Evolutionary conservation across 2,888 invertebrate genomes (phyloP), one percentile per base, ranked within the genome.

Genomic region (Eucera pruinosa): DNA sequence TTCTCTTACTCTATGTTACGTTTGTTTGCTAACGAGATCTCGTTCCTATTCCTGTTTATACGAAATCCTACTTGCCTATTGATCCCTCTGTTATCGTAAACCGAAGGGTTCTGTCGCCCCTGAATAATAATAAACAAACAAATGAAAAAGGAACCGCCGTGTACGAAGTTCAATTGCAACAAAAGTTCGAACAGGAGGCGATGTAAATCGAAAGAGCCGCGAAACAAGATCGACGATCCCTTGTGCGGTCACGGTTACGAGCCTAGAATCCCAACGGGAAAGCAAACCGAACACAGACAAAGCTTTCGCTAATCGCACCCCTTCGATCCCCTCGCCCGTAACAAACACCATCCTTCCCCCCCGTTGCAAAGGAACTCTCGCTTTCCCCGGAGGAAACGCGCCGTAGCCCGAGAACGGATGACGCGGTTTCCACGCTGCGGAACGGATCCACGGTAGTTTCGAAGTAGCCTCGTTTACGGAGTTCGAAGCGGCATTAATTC

Each of bases 401-500:
- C 80, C 80, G 72, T n/a, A n/a, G 64, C 45, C 45, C 70, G 88
- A 86, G 81, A 89, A 89, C 88, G 81, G 88, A 89, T 87, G 89
- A 86, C 86, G 87, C 80, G 87, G 87, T 87, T 81, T 80, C 83
- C 68, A 68, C 66, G 65, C 54, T 65, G 65, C 58, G 20, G 66
- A 78, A 78, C 83, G 85, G n/a, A n/a, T n/a, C 84, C 85, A 78
- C 80, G 78, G n/a, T 81, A 88, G 86, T 89, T 89, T 83, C 83
- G 83, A 87, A 84, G 86, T 86, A 86, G 87, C 86, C 84, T 73
- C 82, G 86, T 87, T 87, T 88, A 78, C 85, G 79, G 81, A 87
- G 86, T 88, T 86, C 86, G 85, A 82, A 80, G 86, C 85, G 88
- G 88, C 83, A 89, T 88, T 86, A 90, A 89, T 87, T 88, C 84